These are phyloP conservation scores for Maniola jurtina DNA, from an alignment of 1,140 invertebrate species.

Conservation along the genomic window DNA sequence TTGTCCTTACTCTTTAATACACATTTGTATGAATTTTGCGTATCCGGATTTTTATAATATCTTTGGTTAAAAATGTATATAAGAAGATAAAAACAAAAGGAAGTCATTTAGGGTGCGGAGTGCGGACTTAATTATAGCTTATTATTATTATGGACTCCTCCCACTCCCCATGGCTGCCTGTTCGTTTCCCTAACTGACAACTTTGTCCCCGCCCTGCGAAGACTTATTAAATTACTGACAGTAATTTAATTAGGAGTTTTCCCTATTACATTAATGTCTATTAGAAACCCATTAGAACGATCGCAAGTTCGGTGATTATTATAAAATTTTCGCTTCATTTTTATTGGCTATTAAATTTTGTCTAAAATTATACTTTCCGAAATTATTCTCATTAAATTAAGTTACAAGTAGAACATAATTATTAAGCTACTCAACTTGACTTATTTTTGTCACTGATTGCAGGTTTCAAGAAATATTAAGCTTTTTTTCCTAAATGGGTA, in stretches of 20 bases:
- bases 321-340: not conserved
- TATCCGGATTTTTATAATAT: no score
- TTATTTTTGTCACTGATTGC: no score
- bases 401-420: no score
- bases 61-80: no score
- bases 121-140: not conserved
- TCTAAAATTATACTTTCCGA: not conserved
- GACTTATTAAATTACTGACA: conserved; percentile 2
- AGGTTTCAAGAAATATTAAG: no score
- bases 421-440: no score
- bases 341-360: not conserved
- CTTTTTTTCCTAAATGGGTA: no score
- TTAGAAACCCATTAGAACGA: not conserved
- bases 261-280: not conserved
- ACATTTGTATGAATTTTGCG: no score
- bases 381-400: no score
- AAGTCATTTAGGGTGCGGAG: not conserved
- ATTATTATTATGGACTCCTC: conserved; percentile 1
- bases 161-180: not conserved
- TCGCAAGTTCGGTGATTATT: not conserved
- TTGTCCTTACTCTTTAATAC: no score
- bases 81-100: not conserved
- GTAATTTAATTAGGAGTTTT: conserved; percentile 5
- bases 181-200: not conserved
- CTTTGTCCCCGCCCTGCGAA: not conserved